Conservation (phyloP, 2,888 invertebrate genomes). For the Smittia aterrima region DNA sequence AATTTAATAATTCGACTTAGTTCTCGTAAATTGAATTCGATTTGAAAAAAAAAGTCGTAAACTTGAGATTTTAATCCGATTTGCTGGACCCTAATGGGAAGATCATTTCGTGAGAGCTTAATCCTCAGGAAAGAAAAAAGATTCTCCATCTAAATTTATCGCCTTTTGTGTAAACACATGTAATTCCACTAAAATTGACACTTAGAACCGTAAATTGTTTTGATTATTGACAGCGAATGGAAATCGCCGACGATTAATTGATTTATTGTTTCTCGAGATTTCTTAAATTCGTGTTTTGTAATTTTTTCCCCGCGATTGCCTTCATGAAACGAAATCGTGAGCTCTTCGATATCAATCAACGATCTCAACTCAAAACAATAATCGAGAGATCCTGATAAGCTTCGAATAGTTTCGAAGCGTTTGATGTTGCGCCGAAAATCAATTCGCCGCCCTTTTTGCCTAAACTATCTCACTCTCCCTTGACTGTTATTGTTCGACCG, state of each 20-base stretch:
- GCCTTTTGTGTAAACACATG: constrained; percentile 21
- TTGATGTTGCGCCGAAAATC: neutral
- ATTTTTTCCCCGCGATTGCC: too few species aligned
- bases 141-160: neutral
- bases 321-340: neutral
- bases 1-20: constrained; percentile 36
- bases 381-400: constrained; percentile 19
- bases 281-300: too few species aligned
- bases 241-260: neutral
- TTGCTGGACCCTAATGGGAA: constrained; percentile 4
- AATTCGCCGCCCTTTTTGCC: neutral
- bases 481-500: neutral
- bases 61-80: constrained; percentile 30
- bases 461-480: neutral
- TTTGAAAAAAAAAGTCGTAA: constrained; percentile 17
- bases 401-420: neutral
- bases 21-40: constrained; percentile 23
- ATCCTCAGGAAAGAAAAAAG: neutral
- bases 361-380: neutral
- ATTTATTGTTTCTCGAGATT: neutral
- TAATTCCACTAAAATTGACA: constrained; percentile 28
- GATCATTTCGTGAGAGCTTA: constrained; percentile 15
- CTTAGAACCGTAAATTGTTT: constrained; percentile 3
- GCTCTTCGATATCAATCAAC: neutral
- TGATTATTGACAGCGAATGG: neutral